Percentiles rank a stretch among this genome's conserved stretches.
Conservation (phyloP, 2,797 vertebrate species). For the Borostomias antarcticus region DNA sequence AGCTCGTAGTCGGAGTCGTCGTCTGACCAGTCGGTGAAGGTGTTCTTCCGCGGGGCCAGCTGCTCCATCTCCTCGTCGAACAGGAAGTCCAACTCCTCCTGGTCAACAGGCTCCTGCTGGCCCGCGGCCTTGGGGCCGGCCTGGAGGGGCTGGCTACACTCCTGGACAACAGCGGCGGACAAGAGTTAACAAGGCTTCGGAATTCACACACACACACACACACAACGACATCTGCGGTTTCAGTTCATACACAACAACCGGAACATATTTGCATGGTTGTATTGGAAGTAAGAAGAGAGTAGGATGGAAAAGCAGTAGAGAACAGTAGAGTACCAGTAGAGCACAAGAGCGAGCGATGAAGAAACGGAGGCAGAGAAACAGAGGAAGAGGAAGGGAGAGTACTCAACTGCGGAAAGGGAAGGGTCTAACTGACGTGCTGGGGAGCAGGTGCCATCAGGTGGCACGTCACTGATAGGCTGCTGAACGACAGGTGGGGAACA, state of each 20-base stretch:
- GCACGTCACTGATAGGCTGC: slow-evolving; percentile 11
- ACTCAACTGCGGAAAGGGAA: slow-evolving; percentile 25
- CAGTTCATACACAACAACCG: slow-evolving; percentile 11
- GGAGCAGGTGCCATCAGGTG: neutral
- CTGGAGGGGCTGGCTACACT: slow-evolving; percentile 38
- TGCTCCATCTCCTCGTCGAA: slow-evolving; percentile 93
- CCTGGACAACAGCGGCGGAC: slow-evolving; percentile 49
- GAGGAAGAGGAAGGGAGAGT: neutral
- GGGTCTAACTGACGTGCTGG: no score
- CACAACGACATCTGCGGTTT: slow-evolving; percentile 25
- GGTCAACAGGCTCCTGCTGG: slow-evolving; percentile 62
- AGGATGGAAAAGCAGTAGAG: neutral
- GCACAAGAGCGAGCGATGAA: neutral
- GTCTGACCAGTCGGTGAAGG: slow-evolving; percentile 87
- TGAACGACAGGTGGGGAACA: slow-evolving; percentile 19
- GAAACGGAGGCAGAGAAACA: neutral
- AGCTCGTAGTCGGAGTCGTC: slow-evolving; percentile 91
- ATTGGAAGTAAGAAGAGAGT: neutral
- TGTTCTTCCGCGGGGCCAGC: slow-evolving; percentile 81
- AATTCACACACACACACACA: neutral
- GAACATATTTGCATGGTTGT: slow-evolving; percentile 2
- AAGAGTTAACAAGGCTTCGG: neutral
- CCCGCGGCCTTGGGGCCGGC: slow-evolving; percentile 28
- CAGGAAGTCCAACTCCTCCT: slow-evolving; percentile 93
- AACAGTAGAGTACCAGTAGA: no score